Conservation (phyloP, 2,113 vertebrate species). For the Polypterus senegalus region DNA sequence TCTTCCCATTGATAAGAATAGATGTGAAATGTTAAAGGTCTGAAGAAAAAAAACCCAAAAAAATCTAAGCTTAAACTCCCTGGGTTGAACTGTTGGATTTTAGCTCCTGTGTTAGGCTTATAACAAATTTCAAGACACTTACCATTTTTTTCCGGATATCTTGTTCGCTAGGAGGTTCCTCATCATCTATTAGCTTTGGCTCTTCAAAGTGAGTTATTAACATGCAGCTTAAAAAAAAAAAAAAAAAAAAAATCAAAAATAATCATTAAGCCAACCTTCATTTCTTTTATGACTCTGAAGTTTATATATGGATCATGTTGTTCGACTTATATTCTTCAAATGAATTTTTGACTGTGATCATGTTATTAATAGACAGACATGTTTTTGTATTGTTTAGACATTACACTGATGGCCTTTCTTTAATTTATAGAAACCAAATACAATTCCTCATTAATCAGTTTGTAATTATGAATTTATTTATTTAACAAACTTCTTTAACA, state of each 20-base stretch:
- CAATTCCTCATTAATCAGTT: too few relatives aligned
- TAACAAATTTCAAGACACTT: constrained; percentile 20
- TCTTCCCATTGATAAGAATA: neutral
- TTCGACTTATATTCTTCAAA: neutral
- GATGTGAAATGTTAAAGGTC: neutral
- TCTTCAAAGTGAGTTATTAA: constrained; percentile 83
- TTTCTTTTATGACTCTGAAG: neutral
- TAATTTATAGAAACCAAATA: too few relatives aligned
- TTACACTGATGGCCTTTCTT: too few relatives aligned
- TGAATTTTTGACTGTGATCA: too few relatives aligned
- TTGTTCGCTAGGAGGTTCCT: constrained; percentile 90
- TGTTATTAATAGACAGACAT: too few relatives aligned
- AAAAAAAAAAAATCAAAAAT: constrained; percentile 11
- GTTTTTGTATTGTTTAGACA: too few relatives aligned
- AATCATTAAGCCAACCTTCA: neutral
- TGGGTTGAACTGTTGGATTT: neutral
- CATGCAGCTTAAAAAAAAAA: constrained; percentile 69
- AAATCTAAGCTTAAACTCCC: neutral
- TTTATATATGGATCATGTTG: neutral
- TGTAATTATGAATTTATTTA: too few relatives aligned
- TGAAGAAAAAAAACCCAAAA: neutral
- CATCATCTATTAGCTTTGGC: constrained; percentile 71
- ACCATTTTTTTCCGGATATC: constrained; percentile 93
- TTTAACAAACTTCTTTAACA: too few relatives aligned
- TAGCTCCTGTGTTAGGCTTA: neutral